Conservation (phyloP, 2,797 vertebrate species). For the Oreonectes daqikongensis region DNA sequence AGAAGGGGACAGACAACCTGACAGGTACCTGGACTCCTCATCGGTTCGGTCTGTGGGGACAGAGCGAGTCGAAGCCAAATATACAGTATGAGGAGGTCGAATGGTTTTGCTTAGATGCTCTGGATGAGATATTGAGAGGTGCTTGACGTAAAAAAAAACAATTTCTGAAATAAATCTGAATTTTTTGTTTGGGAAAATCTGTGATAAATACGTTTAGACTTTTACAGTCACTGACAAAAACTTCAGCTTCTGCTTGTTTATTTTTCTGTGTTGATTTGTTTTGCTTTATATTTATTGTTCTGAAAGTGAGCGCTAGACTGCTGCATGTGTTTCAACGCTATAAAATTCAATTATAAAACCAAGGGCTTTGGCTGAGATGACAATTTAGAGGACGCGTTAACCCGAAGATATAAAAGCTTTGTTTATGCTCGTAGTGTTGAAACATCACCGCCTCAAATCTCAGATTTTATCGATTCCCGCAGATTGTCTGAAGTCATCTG, state of each 20-base stretch:
- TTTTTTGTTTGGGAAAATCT: background rate
- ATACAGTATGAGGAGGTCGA: too few relatives aligned
- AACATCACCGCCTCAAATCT: constrained; percentile 37
- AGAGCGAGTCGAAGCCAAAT: background rate
- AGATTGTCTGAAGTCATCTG: constrained; percentile 36
- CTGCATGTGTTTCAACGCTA: constrained; percentile 16
- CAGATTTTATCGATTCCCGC: constrained; percentile 32
- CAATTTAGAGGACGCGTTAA: constrained; percentile 19
- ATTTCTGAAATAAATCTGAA: background rate
- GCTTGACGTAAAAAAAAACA: background rate
- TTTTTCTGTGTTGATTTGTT: background rate
- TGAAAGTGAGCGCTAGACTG: background rate
- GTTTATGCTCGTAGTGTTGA: constrained; percentile 28
- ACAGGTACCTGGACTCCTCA: constrained; percentile 17
- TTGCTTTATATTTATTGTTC: background rate
- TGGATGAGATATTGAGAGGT: background rate
- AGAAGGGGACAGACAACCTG: constrained; percentile 14
- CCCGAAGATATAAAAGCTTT: constrained; percentile 30
- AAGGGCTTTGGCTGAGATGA: constrained; percentile 13
- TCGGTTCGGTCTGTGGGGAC: background rate
- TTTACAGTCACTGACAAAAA: background rate
- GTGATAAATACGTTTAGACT: background rate
- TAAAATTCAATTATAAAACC: constrained; percentile 30
- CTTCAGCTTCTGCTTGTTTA: background rate
- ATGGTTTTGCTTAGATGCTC: background rate